A percentile compares a stretch with the other conserved stretches of the same genome.
These are phyloP conservation scores for Sericinus montela DNA, from an alignment of 2,888 invertebrate species.

Conservation along the genomic window DNA sequence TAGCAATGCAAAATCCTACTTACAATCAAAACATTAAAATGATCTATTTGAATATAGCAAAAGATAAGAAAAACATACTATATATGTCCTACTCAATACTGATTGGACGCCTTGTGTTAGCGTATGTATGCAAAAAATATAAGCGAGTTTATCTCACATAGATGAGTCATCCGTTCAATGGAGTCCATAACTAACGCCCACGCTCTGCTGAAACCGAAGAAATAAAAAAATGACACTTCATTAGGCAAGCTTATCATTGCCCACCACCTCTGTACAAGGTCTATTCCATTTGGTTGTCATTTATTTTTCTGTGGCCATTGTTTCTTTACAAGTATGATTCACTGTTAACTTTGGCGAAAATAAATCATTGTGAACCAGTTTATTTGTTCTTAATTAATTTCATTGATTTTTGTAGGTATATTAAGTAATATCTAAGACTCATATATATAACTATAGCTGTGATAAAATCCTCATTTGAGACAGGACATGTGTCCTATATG, in stretches of 20 bases:
- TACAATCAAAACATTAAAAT: no score
- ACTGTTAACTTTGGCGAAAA: background rate
- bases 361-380: background rate
- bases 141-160: background rate
- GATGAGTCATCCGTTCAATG: conserved; percentile 15
- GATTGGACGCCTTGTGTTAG: no score
- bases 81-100: no score
- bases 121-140: background rate
- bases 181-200: conserved; percentile 15
- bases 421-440: no score
- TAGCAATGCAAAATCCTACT: no score
- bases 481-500: no score
- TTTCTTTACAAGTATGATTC: background rate
- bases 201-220: background rate
- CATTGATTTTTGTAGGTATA: no score
- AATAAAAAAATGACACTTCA: conserved; percentile 10
- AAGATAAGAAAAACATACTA: no score
- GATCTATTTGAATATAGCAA: no score
- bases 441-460: no score
- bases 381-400: background rate
- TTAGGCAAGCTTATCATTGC: conserved; percentile 3
- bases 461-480: no score
- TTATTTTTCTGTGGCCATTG: background rate
- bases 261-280: background rate
- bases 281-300: background rate